phyloP scores from a whole-genome alignment of 2,888 invertebrate genomes.

The Thereva unica region DNA sequence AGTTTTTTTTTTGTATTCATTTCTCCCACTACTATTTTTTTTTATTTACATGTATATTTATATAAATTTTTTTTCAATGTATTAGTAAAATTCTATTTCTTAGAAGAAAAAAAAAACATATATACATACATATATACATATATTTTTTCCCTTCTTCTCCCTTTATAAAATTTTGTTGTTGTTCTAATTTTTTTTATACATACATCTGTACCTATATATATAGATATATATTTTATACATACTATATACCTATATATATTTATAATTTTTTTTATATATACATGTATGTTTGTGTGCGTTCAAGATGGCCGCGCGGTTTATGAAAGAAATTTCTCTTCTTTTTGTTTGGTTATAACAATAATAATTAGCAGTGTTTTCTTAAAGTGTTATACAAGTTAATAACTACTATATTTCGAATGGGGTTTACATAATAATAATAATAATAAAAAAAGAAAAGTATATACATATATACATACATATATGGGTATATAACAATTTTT shows the following conservation, averaged over 20 bases:
- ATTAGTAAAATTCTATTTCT: too few relatives aligned
- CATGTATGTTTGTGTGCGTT: constrained; percentile 39
- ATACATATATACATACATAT: too few relatives aligned
- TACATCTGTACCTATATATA: constrained; percentile 18
- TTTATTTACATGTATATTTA: too few relatives aligned
- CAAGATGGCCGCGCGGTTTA: constrained; percentile 46
- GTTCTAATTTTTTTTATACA: constrained; percentile 8
- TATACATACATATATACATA: too few relatives aligned
- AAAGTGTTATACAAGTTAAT: constrained; percentile 21
- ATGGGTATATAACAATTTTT: too few relatives aligned
- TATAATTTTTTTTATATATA: constrained; percentile 19
- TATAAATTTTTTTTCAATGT: too few relatives aligned
- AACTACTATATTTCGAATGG: constrained; percentile 23
- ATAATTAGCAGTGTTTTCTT: constrained; percentile 26
- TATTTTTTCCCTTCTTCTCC: too few relatives aligned
- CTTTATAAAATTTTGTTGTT: constrained; percentile 8
- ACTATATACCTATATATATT: constrained; percentile 27
- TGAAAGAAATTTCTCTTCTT: constrained; percentile 34
- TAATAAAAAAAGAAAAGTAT: neutral
- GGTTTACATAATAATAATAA: neutral
- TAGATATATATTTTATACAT: constrained; percentile 15
- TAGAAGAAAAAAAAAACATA: too few relatives aligned
- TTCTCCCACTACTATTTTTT: too few relatives aligned
- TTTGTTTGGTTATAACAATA: constrained; percentile 31
- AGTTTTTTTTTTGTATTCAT: too few relatives aligned